These are phyloP conservation scores for Neomonachus schauinslandi DNA, from an alignment of 2,113 vertebrate species.

Conservation along the genomic window DNA sequence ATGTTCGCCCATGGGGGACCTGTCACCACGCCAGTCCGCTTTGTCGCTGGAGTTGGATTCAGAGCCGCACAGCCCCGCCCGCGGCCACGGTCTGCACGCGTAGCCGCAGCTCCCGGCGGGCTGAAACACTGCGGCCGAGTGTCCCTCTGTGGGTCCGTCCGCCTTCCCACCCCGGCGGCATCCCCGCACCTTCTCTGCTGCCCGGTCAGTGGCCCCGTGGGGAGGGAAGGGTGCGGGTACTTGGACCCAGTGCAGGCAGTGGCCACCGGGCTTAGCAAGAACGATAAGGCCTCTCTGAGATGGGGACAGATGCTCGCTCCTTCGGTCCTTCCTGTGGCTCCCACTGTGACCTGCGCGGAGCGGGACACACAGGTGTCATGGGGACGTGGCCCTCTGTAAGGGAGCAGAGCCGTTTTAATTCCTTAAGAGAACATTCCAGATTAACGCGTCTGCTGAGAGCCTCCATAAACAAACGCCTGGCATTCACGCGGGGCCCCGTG, in stretches of 20 bases:
- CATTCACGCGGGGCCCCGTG: neutral
- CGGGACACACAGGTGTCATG: neutral
- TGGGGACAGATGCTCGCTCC: rapidly evolving
- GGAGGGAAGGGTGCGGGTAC: neutral
- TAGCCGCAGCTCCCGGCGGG: rapidly evolving
- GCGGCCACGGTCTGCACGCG: rapidly evolving
- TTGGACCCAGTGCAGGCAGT: too few relatives aligned
- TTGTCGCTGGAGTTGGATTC: neutral
- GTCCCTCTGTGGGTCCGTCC: rapidly evolving
- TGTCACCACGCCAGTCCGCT: neutral
- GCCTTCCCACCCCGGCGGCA: rapidly evolving
- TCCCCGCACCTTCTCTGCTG: neutral
- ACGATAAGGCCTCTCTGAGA: rapidly evolving
- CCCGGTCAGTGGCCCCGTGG: neutral
- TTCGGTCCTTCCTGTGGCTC: rapidly evolving
- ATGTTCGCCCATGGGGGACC: neutral
- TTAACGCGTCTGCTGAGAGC: neutral
- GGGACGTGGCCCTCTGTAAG: neutral
- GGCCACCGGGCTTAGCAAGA: rapidly evolving
- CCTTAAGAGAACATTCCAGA: conserved; percentile 25
- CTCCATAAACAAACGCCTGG: neutral
- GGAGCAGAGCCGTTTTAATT: neutral
- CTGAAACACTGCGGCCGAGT: rapidly evolving
- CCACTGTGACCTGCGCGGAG: too few relatives aligned
- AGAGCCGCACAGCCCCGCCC: neutral